Evolutionary conservation across 2,888 invertebrate species (phyloP), one percentile per base, ranked within the genome.

Genomic region (Cetonia aurata): DNA sequence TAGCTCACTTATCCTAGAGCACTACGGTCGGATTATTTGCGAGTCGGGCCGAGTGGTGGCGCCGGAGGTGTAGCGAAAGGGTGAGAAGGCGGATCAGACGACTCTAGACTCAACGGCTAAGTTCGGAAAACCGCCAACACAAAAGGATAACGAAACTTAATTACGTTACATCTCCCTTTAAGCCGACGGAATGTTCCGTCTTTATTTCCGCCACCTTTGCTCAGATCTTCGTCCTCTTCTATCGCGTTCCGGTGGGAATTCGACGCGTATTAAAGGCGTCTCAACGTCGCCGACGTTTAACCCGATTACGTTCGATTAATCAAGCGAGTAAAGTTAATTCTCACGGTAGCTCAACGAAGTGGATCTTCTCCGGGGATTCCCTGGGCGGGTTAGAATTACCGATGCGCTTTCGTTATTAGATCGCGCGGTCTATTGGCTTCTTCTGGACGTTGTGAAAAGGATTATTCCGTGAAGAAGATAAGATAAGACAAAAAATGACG

Each of bases 141-240:
- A 62, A 62, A 62, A 62, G 62, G 62, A 62, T 62, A 62, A 48
- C 62, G 48, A 33, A 62, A 62, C 62, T 62, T 62, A 62, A 62
- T 62, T 62, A 62, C 62, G 62, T 33, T 46, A 62, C 48, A 62
- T 48, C 25, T 62, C 62, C 62, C 62, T 62, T 50, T 62, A 62
- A 62, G 48, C 33, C 33, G n/a, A 13, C 37, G 6, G 9, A 9
- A 15, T 37, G 15, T 37, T 15, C 15, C 41, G 37, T 41, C 8
- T 56, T 41, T 56, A 37, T 37, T 3, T 37, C 56, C 55, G 6
- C 33, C n/a, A n/a, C 25, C 42, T 41, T 10, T 53, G n/a, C n/a
- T 25, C 25, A 4, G 25, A 25, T 25, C 25, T n/a, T 10, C 53
- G 6, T 31, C 53, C 25, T 55, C 12, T 55, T n/a, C 12, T 31